A percentile compares a stretch with the other conserved stretches of the same genome.
phyloP scores from a whole-genome alignment of 2,888 invertebrate genomes.

The Quadriops clusia region DNA sequence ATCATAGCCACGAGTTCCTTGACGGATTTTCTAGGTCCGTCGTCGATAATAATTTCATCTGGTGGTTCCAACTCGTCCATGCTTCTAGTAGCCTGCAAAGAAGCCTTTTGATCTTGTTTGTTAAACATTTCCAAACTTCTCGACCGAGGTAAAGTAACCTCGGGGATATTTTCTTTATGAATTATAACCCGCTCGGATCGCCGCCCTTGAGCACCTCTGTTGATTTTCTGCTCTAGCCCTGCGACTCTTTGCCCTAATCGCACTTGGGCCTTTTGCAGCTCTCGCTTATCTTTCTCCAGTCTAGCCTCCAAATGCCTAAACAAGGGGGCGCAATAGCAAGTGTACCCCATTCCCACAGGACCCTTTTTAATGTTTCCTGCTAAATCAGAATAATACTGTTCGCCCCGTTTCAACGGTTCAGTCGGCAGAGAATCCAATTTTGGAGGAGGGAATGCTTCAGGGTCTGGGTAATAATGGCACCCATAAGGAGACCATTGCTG shows the following conservation, averaged over 20 bases:
- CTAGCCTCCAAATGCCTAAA: constrained; percentile 79
- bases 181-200: constrained; percentile 43
- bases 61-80: constrained; percentile 34
- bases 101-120: not conserved
- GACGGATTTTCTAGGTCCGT: constrained; percentile 43
- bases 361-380: constrained; percentile 93
- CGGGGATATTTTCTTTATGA: constrained; percentile 42
- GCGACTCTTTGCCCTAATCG: constrained; percentile 71
- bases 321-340: constrained; percentile 87
- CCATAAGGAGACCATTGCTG: constrained; percentile 77
- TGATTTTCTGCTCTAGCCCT: constrained; percentile 56
- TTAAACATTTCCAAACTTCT: constrained; percentile 56
- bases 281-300: constrained; percentile 67
- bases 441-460: constrained; percentile 73
- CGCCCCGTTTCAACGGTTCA: constrained; percentile 75
- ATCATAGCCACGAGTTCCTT: constrained; percentile 52
- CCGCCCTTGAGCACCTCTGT: constrained; percentile 49
- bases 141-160: constrained; percentile 50
- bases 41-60: constrained; percentile 25
- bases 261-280: constrained; percentile 68
- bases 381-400: constrained; percentile 88
- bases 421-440: constrained; percentile 75
- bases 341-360: constrained; percentile 86
- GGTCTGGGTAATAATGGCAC: constrained; percentile 81
- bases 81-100: constrained; percentile 31